These are phyloP conservation scores for Ambastaia sidthimunki DNA, from an alignment of 2,797 vertebrate genomes.

Conservation along the genomic window DNA sequence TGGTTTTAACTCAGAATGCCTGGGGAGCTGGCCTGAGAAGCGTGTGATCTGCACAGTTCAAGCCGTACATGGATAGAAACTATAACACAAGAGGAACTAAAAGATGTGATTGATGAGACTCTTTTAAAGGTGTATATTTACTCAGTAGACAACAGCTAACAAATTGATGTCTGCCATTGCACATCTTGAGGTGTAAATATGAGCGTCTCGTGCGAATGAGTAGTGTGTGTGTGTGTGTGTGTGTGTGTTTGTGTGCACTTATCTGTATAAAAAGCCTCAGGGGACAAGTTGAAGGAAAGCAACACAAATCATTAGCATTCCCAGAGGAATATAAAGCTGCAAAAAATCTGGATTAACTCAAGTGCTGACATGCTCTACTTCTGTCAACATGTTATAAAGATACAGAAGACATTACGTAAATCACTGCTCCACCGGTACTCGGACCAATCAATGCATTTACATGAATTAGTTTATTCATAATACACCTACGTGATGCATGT, in stretches of 20 bases:
- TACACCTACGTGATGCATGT: conserved; percentile 10
- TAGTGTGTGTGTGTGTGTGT: background rate
- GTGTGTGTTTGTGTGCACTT: conserved; percentile 6
- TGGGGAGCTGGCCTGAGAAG: background rate
- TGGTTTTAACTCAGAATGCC: conserved; percentile 11
- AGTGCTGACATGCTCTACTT: conserved; percentile 40
- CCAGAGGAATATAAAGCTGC: conserved; percentile 28
- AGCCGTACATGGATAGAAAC: background rate
- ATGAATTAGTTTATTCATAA: conserved; percentile 41
- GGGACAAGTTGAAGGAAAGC: conserved; percentile 34
- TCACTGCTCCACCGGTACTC: conserved; percentile 13
- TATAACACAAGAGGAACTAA: background rate
- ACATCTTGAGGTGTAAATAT: conserved; percentile 37
- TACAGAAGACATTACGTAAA: conserved; percentile 36
- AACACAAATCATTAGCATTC: conserved; percentile 48
- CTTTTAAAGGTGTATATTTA: conserved; percentile 6
- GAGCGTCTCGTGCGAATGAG: conserved; percentile 5
- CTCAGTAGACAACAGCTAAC: background rate
- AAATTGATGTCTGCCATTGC: background rate
- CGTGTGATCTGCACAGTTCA: conserved; percentile 8
- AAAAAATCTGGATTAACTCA: conserved; percentile 32
- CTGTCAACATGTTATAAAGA: conserved; percentile 41
- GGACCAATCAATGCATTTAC: conserved; percentile 34
- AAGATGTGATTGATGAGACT: background rate
- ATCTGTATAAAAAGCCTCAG: conserved; percentile 23